A percentile compares a stretch with the other conserved stretches of the same genome.
Evolutionary conservation across 2,113 vertebrate species (phyloP).

Genomic region (Pseudopodoces humilis): DNA sequence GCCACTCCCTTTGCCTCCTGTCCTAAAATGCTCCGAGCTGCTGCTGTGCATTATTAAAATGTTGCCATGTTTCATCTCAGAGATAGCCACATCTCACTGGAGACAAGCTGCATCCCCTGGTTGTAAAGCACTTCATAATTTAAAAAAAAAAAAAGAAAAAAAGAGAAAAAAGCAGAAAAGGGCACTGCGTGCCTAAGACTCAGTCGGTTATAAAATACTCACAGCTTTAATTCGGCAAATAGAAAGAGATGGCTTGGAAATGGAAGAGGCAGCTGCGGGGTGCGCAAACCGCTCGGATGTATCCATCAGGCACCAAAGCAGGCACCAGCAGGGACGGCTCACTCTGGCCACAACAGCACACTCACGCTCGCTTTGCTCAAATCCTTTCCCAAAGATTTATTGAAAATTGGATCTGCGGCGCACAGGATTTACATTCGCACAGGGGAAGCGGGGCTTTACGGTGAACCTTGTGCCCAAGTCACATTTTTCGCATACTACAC

Average conservation of each 20-base stretch:
- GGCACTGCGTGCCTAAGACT: background rate
- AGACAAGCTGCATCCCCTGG: background rate
- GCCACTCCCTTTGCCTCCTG: background rate
- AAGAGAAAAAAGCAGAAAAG: background rate
- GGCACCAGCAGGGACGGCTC: fast-evolving
- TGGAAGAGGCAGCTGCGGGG: fast-evolving
- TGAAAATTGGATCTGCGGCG: constrained; percentile 1
- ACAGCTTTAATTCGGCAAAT: background rate
- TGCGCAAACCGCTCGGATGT: fast-evolving
- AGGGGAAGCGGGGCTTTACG: background rate
- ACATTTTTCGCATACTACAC: background rate
- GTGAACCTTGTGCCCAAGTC: background rate
- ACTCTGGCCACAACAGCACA: background rate
- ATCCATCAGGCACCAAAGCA: fast-evolving
- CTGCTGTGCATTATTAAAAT: constrained; percentile 48
- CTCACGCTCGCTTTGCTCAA: background rate
- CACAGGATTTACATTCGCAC: constrained; percentile 3
- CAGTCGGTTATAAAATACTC: background rate
- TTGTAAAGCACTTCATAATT: background rate
- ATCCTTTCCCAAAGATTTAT: constrained; percentile 61
- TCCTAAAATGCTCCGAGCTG: constrained; percentile 20
- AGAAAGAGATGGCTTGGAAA: background rate
- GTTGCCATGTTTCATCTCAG: constrained; percentile 37
- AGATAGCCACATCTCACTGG: background rate
- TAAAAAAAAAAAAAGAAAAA: background rate